Evolutionary conservation across 2,888 invertebrate genomes (phyloP).

Genomic region (Rhaphigaster nebulosa): DNA sequence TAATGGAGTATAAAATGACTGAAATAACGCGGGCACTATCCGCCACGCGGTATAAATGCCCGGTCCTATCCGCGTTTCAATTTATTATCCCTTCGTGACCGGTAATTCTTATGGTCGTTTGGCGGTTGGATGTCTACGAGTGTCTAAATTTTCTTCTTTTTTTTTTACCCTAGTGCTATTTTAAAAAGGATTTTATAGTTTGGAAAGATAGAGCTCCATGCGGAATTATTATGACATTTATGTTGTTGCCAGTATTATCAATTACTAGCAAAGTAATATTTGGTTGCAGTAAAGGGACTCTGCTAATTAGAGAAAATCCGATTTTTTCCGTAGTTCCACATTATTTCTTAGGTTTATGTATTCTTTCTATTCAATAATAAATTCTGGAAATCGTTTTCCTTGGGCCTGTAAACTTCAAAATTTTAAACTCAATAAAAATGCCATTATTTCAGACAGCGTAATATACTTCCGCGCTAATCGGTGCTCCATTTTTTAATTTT

Average conservation of each 20-base stretch:
- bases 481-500: too few relatives aligned
- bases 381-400: too few relatives aligned
- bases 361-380: too few relatives aligned
- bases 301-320: too few relatives aligned
- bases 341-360: too few relatives aligned
- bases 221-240: background rate
- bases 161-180: background rate
- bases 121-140: background rate
- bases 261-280: too few relatives aligned
- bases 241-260: background rate
- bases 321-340: too few relatives aligned
- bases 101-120: background rate
- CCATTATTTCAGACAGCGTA: too few relatives aligned
- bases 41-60: background rate
- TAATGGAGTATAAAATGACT: constrained; percentile 20
- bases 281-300: too few relatives aligned
- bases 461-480: too few relatives aligned
- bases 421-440: too few relatives aligned
- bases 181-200: background rate
- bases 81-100: constrained; percentile 15
- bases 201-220: background rate
- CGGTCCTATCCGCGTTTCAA: background rate
- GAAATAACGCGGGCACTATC: background rate
- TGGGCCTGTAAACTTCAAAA: too few relatives aligned
- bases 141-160: background rate